Percentiles rank a stretch among this genome's conserved stretches.
Evolutionary conservation across 37 sponge, comb jelly and placozoan genomes (phyloP).

Genomic region (Theonella swinhoei): DNA sequence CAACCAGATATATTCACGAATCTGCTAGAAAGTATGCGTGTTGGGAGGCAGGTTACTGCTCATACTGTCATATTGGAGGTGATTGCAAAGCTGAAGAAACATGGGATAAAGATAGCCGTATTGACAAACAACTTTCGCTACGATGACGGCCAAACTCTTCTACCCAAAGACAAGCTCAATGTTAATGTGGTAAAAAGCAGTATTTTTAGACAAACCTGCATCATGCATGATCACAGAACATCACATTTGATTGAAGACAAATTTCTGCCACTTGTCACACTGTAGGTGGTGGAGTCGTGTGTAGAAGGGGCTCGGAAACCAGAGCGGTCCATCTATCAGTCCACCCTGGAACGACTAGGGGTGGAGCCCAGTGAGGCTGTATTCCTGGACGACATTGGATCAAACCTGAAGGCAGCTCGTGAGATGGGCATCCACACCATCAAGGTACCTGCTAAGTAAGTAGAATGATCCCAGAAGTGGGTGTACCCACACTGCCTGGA

Average conservation of each 20-base stretch:
- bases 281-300: constrained; percentile 61
- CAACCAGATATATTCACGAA: constrained; percentile 9
- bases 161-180: constrained; percentile 18
- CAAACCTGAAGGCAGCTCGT: constrained; percentile 65
- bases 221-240: not conserved
- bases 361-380: constrained; percentile 51
- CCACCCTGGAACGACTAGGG: constrained; percentile 46
- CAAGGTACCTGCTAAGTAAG: no score
- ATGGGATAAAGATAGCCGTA: constrained; percentile 59
- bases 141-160: constrained; percentile 33
- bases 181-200: constrained; percentile 56
- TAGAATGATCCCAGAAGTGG: no score
- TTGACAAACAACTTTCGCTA: constrained; percentile 67
- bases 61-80: constrained; percentile 27
- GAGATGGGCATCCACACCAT: constrained; percentile 67
- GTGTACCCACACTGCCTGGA: no score
- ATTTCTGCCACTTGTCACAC: not conserved
- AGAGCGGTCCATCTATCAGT: constrained; percentile 45
- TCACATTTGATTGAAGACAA: no score
- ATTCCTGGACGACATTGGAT: constrained; percentile 77
- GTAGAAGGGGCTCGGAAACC: constrained; percentile 57
- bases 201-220: not conserved
- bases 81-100: not conserved
- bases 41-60: constrained; percentile 13
- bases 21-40: constrained; percentile 28